These are phyloP conservation scores for Atta texana DNA, from an alignment of 1,140 invertebrate genomes.

Conservation along the genomic window DNA sequence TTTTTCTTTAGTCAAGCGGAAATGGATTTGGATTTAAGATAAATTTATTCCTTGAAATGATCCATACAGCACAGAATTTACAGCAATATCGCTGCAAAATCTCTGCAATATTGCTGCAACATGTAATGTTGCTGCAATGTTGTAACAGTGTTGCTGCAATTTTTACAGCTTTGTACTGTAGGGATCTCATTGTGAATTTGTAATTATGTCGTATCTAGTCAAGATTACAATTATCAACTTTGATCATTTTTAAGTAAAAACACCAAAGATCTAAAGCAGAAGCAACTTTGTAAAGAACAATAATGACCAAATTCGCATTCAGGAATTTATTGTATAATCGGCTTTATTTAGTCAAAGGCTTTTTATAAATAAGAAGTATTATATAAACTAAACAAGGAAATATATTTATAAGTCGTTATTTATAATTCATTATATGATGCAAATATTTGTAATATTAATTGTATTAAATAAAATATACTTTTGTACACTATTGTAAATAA, in stretches of 20 bases:
- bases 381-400: not conserved
- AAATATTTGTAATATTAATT: slow-evolving; percentile 17
- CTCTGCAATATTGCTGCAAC: no score
- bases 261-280: slow-evolving; percentile 33
- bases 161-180: no score
- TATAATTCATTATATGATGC: not conserved
- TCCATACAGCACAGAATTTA: no score
- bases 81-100: no score
- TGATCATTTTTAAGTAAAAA: not conserved
- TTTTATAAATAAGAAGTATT: slow-evolving; percentile 40
- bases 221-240: slow-evolving; percentile 34
- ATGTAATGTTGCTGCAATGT: no score
- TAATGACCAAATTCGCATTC: not conserved
- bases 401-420: not conserved
- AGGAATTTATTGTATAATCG: not conserved
- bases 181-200: slow-evolving; percentile 21
- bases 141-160: no score
- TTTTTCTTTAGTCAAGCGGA: not conserved
- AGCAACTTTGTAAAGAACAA: not conserved
- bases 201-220: slow-evolving; percentile 63
- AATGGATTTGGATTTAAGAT: no score
- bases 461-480: not conserved
- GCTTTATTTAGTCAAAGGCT: slow-evolving; percentile 21
- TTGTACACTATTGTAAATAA: slow-evolving; percentile 72
- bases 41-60: no score